Base-by-base conservation (phyloP, 2,888 invertebrate genomes). In the Rhamnusium bicolor region DNA sequence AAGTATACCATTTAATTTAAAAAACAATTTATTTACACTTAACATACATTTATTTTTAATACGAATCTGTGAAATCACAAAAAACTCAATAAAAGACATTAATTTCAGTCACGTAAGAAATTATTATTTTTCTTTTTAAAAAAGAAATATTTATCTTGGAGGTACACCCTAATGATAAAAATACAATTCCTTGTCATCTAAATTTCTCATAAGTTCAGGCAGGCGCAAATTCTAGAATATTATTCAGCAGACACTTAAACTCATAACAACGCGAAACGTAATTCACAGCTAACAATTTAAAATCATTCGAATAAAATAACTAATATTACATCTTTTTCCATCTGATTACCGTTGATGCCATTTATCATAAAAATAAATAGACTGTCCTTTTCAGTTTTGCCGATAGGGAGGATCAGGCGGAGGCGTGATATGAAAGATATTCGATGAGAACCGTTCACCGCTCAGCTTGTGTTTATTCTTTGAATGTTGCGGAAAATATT, bases 341-440 rank as follows among this genome's bases (percentile, higher is more conserved):
- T 21, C 65, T 29, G 51, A 65, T 65, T 65, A 32, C 51, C 53
- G 27, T 14, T 14, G 65, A 18, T 19, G 65, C 32, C 65, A 65
- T 65, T 65, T 53, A 65, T 65, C 65, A 65, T 65, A 65, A 65
- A 29, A 65, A 65, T 65, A 65, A 65, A 65, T 65, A 65, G 65
- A 53, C 65, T 65, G 65, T 65, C 65, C 29, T 40, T 65, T 65
- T 53, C 65, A 53, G 65, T 40, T 40, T 32, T 40, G 63, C 53
- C 53, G 65, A 51, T 65, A 53, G 65, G 53, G 53, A 53, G 32
- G 53, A 65, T 65, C 29, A 29, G 65, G 49, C 6, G 7, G 7
- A 14, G 3, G 49, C 63, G 63, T 49, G 63, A 65, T 19, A n/a
- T 53, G 65, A 65, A 65, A 65, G 65, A 65, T 65, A 65, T 53